A percentile compares a stretch with the other conserved stretches of the same genome.
Conservation (phyloP, 2,888 invertebrate species). For the Parnassius orleans region DNA sequence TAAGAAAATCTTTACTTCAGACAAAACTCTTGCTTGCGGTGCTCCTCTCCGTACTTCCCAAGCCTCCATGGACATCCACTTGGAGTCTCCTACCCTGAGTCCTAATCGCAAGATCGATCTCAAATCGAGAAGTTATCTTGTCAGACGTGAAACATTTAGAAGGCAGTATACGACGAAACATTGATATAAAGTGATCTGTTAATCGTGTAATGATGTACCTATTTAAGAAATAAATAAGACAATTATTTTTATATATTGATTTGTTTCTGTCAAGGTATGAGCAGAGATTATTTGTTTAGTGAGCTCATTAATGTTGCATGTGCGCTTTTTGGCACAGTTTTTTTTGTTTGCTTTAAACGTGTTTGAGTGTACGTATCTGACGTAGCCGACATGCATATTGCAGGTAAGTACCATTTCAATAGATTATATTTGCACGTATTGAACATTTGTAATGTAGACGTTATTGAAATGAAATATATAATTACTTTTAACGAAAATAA, state of each 20-base stretch:
- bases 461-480: too few species aligned
- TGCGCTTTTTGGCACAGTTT: conserved; percentile 42
- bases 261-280: conserved; percentile 48
- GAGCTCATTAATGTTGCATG: conserved; percentile 45
- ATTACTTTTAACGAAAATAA: too few species aligned
- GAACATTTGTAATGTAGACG: neutral
- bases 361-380: conserved; percentile 37
- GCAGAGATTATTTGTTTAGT: conserved; percentile 61
- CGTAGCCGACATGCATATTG: conserved; percentile 26
- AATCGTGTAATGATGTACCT: conserved; percentile 30
- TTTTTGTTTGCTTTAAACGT: conserved; percentile 45
- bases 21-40: conserved; percentile 39
- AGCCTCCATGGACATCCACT: conserved; percentile 62
- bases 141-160: conserved; percentile 44
- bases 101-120: conserved; percentile 33
- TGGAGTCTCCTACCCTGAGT: conserved; percentile 37
- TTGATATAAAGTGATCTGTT: conserved; percentile 31
- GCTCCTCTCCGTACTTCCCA: conserved; percentile 61
- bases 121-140: conserved; percentile 47
- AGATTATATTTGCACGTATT: conserved; percentile 12
- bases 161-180: conserved; percentile 42
- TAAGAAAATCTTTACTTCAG: conserved; percentile 46
- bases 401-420: conserved; percentile 19
- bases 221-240: conserved; percentile 43
- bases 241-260: conserved; percentile 31